Percentiles rank a stretch among this genome's conserved stretches.
phyloP scores from a whole-genome alignment of 2,113 vertebrate genomes.

The Edolisoma coerulescens region DNA sequence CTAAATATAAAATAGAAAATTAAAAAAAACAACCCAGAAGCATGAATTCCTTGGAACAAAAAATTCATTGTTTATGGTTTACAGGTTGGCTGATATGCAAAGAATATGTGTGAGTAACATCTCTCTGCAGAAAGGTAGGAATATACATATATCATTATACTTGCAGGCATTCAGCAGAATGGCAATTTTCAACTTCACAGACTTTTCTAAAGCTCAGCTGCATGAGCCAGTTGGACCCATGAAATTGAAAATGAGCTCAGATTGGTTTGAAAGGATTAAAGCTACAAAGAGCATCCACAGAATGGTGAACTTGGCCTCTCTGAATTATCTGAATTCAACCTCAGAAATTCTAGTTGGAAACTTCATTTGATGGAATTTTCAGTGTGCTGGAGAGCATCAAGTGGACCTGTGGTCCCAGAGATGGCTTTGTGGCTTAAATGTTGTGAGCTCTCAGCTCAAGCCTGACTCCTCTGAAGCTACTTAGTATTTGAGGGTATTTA shows the following conservation, averaged over 20 bases:
- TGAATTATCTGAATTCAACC: neutral
- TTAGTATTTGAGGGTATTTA: conserved; percentile 5
- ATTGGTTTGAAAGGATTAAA: conserved; percentile 36
- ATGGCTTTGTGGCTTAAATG: conserved; percentile 26
- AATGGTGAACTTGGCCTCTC: neutral
- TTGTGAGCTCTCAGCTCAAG: conserved; percentile 28
- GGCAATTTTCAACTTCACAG: conserved; percentile 45
- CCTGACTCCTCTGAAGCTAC: neutral
- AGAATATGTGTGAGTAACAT: neutral
- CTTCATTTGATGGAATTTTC: neutral
- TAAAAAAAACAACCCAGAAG: neutral
- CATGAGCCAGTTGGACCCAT: neutral
- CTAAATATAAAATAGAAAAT: neutral
- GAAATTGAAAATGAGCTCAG: conserved; percentile 45
- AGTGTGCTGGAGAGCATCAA: neutral
- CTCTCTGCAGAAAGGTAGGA: neutral
- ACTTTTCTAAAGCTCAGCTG: neutral
- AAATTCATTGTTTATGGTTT: neutral
- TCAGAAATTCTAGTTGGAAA: neutral
- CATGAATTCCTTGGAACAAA: neutral
- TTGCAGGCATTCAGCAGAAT: conserved; percentile 17
- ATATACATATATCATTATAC: neutral
- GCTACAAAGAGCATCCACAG: neutral
- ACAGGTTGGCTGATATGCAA: neutral
- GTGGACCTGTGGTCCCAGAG: neutral